Evolutionary conservation across 2,113 vertebrate genomes (phyloP).

Genomic region (Amazona guildingii): DNA sequence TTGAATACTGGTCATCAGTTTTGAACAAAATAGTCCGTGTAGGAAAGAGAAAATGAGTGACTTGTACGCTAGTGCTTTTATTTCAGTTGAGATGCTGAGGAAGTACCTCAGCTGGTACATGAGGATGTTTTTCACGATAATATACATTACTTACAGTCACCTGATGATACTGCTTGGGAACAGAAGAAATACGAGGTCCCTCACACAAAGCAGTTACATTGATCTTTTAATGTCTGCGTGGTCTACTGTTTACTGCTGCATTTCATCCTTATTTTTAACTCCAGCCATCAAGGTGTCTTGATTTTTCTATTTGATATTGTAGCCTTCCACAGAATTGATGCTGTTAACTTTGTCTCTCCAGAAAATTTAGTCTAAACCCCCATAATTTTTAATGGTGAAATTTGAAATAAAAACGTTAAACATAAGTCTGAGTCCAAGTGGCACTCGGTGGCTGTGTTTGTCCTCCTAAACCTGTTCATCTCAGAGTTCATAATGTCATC

Average conservation of each 20-base stretch:
- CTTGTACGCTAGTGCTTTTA: not conserved
- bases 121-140: not conserved
- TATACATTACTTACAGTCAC: not conserved
- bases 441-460: not conserved
- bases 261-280: not conserved
- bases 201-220: not conserved
- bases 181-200: not conserved
- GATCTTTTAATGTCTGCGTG: not conserved
- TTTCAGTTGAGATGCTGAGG: not conserved
- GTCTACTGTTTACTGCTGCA: not conserved
- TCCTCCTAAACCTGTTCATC: not conserved
- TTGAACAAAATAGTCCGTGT: not conserved
- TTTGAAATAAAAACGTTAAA: not conserved
- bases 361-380: not conserved
- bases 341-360: not conserved
- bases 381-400: not conserved
- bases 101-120: not conserved
- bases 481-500: not conserved
- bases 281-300: not conserved
- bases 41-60: not conserved
- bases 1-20: not conserved
- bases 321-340: not conserved
- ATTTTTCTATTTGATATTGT: not conserved
- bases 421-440: not conserved
- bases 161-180: not conserved